Evolutionary conservation across 2,113 vertebrate genomes (phyloP), one percentile per base, ranked within the genome.

Genomic region (Toxotes jaculatrix): DNA sequence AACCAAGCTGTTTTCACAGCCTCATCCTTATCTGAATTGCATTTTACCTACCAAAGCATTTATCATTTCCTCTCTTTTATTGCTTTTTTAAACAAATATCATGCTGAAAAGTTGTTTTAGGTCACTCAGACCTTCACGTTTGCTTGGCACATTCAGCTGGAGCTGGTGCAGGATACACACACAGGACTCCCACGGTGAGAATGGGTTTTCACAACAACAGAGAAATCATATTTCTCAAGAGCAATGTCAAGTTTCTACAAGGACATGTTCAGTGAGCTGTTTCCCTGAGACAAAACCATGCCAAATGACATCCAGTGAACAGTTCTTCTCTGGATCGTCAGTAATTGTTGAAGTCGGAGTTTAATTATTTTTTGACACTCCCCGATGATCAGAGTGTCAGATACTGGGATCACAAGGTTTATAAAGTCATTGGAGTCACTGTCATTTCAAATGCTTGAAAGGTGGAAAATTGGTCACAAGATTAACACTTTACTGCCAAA

Each of bases 161-260:
- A 84, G 51, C 66, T 42, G 13, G n/a, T 36, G 55, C 75, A 67
- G 63, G 43, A 32, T 36, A 59, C 75, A 86, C 66, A 65, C 69
- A 71, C 55, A 81, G 78, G 43, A 78, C 66, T 84, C 83, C 57
- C 82, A 74, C 63, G 34, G 77, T 49, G 61, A 80, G 62, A 75
- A 74, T 67, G 40, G 59, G 2, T 73, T 90, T 75, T 85, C 75
- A 79, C 68, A 87, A 75, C 64, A 70, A 81, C 36, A 67, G 45
- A 85, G 73, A 82, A 79, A 84, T 87, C 36, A 13, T 55, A 65
- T 82, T 84, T 75, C 53, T 60, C 56, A 55, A 57, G 66, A 76
- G 69, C 80, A 74, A 66, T 49, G 73, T 84, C 70, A 77, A 56
- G 4, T 57, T 66, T 72, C 64, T 66, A 60, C 57, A 78, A 79